Percentiles rank a stretch among this genome's conserved stretches.
phyloP scores from a whole-genome alignment of 1,140 invertebrate genomes.

The Lordiphosa stackelbergi region DNA sequence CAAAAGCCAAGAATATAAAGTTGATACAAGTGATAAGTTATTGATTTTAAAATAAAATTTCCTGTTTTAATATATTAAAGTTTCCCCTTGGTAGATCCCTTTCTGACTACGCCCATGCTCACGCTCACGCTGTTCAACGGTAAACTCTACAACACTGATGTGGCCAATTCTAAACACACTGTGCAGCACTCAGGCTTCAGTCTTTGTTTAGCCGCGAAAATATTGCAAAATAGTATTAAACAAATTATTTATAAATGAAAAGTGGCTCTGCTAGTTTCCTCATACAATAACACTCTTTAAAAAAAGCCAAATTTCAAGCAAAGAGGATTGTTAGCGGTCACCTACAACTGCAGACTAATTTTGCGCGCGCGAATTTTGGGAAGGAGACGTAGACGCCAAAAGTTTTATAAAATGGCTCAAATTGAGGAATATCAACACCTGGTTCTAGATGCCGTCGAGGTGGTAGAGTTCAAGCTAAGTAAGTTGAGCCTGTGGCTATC shows the following conservation, averaged over 20 bases:
- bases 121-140: too few relatives aligned
- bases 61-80: too few relatives aligned
- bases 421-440: conserved; percentile 79
- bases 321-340: too few relatives aligned
- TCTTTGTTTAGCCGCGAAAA: conserved; percentile 68
- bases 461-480: conserved; percentile 88
- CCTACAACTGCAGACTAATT: conserved; percentile 12
- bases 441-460: conserved; percentile 85
- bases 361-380: conserved; percentile 58
- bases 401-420: conserved; percentile 53
- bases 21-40: too few relatives aligned
- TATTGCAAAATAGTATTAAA: conserved; percentile 23
- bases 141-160: too few relatives aligned
- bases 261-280: neutral
- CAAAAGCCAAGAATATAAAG: too few relatives aligned
- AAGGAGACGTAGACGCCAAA: conserved; percentile 6
- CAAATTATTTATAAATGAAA: neutral
- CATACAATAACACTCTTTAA: neutral
- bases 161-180: conserved; percentile 8
- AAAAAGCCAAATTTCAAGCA: neutral
- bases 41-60: too few relatives aligned
- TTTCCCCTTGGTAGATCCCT: too few relatives aligned
- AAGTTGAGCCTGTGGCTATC: conserved; percentile 30
- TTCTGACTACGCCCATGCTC: too few relatives aligned
- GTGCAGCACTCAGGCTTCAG: conserved; percentile 36